Percentiles rank a stretch among this genome's conserved stretches.
Conservation (phyloP, 1,140 invertebrate species). For the Plutomurus gul region DNA sequence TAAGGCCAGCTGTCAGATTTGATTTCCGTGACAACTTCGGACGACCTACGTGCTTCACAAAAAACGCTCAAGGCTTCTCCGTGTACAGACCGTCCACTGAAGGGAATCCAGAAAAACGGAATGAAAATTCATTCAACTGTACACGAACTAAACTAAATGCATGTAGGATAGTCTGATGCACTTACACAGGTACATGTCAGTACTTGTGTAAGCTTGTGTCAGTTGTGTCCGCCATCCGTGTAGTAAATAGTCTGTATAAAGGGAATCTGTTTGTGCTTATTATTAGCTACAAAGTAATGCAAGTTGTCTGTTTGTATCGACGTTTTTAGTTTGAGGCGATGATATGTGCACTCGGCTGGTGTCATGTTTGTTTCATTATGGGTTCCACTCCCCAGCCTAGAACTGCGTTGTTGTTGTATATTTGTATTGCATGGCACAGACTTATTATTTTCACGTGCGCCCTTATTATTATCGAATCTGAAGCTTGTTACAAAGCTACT, state of each 20-base stretch:
- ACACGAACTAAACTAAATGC: too few species aligned
- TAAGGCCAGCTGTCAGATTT: slow-evolving; percentile 12
- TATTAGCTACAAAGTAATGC: not conserved
- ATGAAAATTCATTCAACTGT: not conserved
- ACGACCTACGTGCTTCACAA: not conserved
- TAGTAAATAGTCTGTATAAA: not conserved
- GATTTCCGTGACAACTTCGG: slow-evolving; percentile 21
- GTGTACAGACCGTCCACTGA: not conserved
- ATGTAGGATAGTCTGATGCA: too few species aligned
- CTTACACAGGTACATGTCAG: too few species aligned
- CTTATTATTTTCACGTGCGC: not conserved
- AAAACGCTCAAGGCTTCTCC: slow-evolving; percentile 14
- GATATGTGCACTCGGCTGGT: not conserved
- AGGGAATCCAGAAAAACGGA: not conserved
- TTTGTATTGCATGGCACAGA: not conserved
- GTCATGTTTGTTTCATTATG: slow-evolving; percentile 20
- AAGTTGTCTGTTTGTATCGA: not conserved
- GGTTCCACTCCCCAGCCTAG: not conserved
- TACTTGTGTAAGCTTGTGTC: too few species aligned
- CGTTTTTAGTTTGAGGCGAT: not conserved
- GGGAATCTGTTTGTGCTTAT: not conserved
- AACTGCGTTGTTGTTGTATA: not conserved
- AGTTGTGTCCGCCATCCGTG: not conserved
- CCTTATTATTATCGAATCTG: slow-evolving; percentile 10
- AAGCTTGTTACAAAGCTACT: not conserved